Conservation (phyloP, 2,797 vertebrate genomes). For the Ptychobarbus kaznakovi region DNA sequence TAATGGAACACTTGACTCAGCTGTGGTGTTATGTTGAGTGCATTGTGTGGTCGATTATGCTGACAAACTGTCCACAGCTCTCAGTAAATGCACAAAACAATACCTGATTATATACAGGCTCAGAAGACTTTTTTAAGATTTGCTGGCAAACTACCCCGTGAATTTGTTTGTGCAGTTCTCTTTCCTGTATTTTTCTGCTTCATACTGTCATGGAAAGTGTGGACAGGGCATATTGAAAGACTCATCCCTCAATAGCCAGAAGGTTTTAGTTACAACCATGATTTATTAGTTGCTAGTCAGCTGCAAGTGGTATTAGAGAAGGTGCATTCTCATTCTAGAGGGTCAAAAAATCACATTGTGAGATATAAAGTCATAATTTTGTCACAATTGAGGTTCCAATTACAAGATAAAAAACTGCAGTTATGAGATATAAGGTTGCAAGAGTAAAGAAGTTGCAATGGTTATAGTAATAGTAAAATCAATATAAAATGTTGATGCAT, state of each 20-base stretch:
- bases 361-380: not conserved
- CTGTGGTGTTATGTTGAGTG: conserved; percentile 33
- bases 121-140: not conserved
- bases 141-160: not conserved
- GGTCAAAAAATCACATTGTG: not conserved
- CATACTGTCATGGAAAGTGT: not conserved
- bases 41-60: conserved; percentile 39
- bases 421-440: not conserved
- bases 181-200: not conserved
- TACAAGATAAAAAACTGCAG: not conserved
- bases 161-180: not conserved
- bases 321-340: not conserved
- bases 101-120: conserved; percentile 20
- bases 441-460: not conserved
- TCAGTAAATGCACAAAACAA: conserved; percentile 41
- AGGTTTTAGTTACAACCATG: not conserved
- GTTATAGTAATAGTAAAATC: not conserved
- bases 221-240: not conserved
- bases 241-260: not conserved
- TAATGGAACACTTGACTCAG: not conserved
- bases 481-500: not conserved
- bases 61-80: conserved; percentile 45
- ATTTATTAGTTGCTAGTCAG: not conserved
- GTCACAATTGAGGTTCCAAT: not conserved
- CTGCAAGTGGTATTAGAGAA: not conserved